phyloP scores from a whole-genome alignment of 2,797 vertebrate species.

The Enteromius argenteus region DNA sequence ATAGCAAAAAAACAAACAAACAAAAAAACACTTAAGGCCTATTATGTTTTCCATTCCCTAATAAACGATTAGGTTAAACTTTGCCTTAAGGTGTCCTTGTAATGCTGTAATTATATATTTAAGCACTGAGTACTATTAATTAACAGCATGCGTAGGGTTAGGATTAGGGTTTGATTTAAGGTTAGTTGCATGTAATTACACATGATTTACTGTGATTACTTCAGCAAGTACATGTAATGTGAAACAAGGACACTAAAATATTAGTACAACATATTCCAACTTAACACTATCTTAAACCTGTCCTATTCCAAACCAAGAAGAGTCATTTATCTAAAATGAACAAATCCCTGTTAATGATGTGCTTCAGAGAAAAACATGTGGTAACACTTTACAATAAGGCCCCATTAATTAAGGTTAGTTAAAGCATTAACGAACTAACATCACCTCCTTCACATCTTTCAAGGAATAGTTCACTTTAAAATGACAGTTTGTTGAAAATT shows the following conservation, averaged over 20 bases:
- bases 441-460: not conserved
- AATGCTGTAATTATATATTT: not conserved
- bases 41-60: not conserved
- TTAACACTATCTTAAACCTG: not conserved
- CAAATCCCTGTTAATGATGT: not conserved
- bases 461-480: not conserved
- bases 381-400: not conserved
- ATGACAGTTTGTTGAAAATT: not conserved
- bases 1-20: not conserved
- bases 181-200: not conserved
- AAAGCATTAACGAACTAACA: not conserved
- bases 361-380: not conserved
- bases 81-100: not conserved
- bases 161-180: constrained; percentile 1
- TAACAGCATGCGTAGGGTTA: not conserved
- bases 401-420: not conserved
- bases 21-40: not conserved
- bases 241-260: not conserved
- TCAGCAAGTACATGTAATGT: not conserved
- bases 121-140: not conserved
- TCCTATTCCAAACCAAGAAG: not conserved
- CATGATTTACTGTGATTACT: not conserved
- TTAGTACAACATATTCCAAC: not conserved
- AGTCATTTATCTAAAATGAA: not conserved
- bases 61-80: not conserved